Evolutionary conservation across 2,797 vertebrate species (phyloP).

Genomic region (Fundulus diaphanus): DNA sequence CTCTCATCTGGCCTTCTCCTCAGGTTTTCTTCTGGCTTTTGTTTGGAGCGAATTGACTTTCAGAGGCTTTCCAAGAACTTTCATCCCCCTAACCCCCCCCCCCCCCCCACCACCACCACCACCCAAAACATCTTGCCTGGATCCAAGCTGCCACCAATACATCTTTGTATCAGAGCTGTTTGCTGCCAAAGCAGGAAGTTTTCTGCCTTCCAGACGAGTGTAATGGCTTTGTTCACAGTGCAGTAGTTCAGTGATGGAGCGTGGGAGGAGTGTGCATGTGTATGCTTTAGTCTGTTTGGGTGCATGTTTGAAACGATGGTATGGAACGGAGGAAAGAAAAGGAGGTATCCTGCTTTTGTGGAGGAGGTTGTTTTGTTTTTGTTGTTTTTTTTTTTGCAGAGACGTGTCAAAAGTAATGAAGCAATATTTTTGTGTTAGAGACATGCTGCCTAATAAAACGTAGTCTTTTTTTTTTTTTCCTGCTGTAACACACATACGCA

Average conservation of each 20-base stretch:
- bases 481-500: constrained; percentile 75
- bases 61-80: constrained; percentile 55
- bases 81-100: constrained; percentile 22
- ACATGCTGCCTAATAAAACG: constrained; percentile 57
- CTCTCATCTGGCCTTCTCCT: constrained; percentile 14
- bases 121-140: constrained; percentile 29
- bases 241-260: constrained; percentile 54
- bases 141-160: constrained; percentile 46
- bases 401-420: constrained; percentile 65
- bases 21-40: constrained; percentile 71
- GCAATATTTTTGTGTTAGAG: constrained; percentile 65
- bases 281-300: constrained; percentile 39
- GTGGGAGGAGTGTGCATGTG: constrained; percentile 48
- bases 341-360: constrained; percentile 44
- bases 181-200: constrained; percentile 32
- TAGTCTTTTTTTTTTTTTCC: constrained; percentile 53
- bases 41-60: constrained; percentile 62
- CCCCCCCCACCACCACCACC: constrained; percentile 12
- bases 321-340: constrained; percentile 32
- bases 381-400: constrained; percentile 33
- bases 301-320: constrained; percentile 46
- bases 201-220: constrained; percentile 22
- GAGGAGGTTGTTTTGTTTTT: constrained; percentile 23
- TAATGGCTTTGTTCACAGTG: constrained; percentile 45
- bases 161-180: constrained; percentile 39